Conservation (phyloP, 2,888 invertebrate genomes). For the Lamellibrachia columna region DNA sequence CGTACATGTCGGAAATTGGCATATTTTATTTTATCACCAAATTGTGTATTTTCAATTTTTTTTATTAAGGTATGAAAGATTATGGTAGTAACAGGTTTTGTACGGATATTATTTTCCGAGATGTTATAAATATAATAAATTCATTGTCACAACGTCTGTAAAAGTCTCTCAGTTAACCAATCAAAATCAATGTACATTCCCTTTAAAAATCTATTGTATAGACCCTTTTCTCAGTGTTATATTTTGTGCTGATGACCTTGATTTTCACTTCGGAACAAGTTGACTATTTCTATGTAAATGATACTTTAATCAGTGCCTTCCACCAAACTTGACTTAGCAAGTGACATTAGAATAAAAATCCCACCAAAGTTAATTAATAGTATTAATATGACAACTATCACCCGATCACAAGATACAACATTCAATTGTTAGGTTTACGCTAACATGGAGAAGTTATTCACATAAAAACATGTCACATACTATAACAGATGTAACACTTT, state of each 20-base stretch:
- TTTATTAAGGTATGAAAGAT: too few species aligned
- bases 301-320: not conserved
- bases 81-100: too few species aligned
- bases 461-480: not conserved
- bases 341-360: constrained; percentile 6
- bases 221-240: not conserved
- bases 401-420: not conserved
- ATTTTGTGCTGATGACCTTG: constrained; percentile 1
- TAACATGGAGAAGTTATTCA: not conserved
- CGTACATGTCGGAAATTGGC: too few species aligned
- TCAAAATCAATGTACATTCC: too few species aligned
- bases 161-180: too few species aligned
- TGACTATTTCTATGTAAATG: not conserved
- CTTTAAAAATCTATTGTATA: not conserved
- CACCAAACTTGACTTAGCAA: not conserved
- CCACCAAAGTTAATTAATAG: not conserved
- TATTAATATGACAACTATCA: not conserved
- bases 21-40: too few species aligned
- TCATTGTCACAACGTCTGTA: too few species aligned
- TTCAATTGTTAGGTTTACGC: not conserved
- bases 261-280: not conserved
- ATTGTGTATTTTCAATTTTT: too few species aligned
- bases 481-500: not conserved
- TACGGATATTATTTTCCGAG: too few species aligned
- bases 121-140: too few species aligned